Percentiles rank a stretch among this genome's conserved stretches.
Evolutionary conservation across 2,888 invertebrate species (phyloP).

Genomic region (Napeogenes inachia): DNA sequence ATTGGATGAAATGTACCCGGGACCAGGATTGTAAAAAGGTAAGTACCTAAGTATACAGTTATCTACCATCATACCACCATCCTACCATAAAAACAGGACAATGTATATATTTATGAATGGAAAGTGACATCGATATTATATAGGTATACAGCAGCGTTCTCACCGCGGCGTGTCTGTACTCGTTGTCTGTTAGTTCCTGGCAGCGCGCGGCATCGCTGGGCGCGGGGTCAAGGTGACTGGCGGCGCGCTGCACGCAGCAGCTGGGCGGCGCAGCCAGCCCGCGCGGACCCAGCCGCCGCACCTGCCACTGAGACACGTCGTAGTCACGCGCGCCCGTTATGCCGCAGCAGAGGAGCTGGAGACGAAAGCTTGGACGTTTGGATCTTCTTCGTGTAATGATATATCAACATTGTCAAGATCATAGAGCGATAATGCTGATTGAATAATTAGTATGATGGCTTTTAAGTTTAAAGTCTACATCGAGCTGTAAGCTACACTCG

Average conservation of each 20-base stretch:
- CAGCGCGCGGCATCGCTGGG: conserved; percentile 84
- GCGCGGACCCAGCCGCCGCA: conserved; percentile 84
- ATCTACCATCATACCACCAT: no score
- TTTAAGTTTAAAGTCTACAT: not conserved
- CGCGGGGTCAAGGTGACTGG: conserved; percentile 83
- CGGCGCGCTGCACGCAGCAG: conserved; percentile 81
- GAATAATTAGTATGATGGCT: no score
- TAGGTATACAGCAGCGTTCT: conserved; percentile 19
- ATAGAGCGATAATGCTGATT: no score
- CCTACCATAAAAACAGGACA: not conserved
- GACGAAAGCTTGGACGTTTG: conserved; percentile 1
- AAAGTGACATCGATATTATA: not conserved
- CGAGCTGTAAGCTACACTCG: not conserved
- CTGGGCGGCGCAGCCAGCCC: conserved; percentile 82
- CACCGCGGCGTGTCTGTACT: conserved; percentile 79
- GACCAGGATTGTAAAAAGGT: no score
- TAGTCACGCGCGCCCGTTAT: conserved; percentile 87
- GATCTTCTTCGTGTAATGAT: no score
- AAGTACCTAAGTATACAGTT: no score
- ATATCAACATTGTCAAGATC: no score
- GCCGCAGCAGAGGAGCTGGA: conserved; percentile 88
- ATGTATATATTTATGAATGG: not conserved
- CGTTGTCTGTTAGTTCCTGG: conserved; percentile 79
- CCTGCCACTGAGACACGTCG: conserved; percentile 87
- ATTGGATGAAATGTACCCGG: no score